Base-by-base conservation (phyloP, 2,113 vertebrate genomes). In the Meriones unguiculatus region DNA sequence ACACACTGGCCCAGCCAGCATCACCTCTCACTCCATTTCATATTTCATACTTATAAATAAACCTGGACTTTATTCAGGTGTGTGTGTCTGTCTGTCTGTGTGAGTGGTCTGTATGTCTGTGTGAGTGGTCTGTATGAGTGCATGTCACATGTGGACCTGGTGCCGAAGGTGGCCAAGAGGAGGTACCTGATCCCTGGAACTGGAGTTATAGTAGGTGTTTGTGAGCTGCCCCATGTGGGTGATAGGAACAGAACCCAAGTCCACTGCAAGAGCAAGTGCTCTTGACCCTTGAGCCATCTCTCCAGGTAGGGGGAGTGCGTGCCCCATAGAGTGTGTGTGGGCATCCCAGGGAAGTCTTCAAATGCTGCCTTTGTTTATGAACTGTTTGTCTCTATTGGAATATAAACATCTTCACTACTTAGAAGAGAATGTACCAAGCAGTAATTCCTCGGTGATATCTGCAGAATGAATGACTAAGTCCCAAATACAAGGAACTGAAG, bases 381-480 rank as follows among this genome's bases (percentile, higher is more conserved):
- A 52, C 11, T 73, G 15, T 28, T 65, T 69, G 64, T 9, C 25
- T 17, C 4, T 72, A 52, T 3, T 30, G 24, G 76, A 30, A 77
- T 30, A 46, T 30, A 52, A 77, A 77, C 76, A 15, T 50, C 46
- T 77, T 76, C 46, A 85, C 46, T 50, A 86, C 67, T 52, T 64
- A 93, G 76, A 81, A 90, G 46, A 95, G 35, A 65, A 46, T 82
- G 30, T 0, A 82, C n/a, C 24, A 84, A n/a, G 30, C 2, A 84
- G n/a, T 59, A 91, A 72, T 64, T 12, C 28, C 46, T 93, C 46
- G n/a, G 70, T 77, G 92, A 70, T 81, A 84, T 17, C 28, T 92
- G 35, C 57, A 69, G 64, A 87, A 41, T 91, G 30, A 78, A 82
- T 93, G 5, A 87, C n/a, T 67, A 92, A 92, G 81, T 90, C 54